Percentiles rank a stretch among this genome's conserved stretches.
Conservation (phyloP, 2,888 invertebrate genomes). For the Drosophila ezoana region DNA sequence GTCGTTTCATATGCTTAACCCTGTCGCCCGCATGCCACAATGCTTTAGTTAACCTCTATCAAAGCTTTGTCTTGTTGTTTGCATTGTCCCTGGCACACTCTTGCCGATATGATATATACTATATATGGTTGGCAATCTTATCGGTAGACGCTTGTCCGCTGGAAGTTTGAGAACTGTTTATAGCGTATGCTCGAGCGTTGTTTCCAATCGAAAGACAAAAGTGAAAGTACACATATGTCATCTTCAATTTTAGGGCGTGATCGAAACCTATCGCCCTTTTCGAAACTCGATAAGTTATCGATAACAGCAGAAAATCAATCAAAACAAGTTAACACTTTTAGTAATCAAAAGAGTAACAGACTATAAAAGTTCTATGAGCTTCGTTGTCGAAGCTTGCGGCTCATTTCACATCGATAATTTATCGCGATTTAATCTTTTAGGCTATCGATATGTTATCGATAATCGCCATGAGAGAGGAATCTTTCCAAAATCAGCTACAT, state of each 20-base stretch:
- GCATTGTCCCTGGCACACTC: conserved; percentile 26
- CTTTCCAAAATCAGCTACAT: too few relatives aligned
- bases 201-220: not conserved
- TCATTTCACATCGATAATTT: not conserved
- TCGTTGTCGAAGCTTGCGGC: too few relatives aligned
- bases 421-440: too few relatives aligned
- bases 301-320: not conserved
- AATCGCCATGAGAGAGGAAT: too few relatives aligned
- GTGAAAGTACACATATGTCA: not conserved
- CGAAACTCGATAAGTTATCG: conserved; percentile 1
- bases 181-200: not conserved
- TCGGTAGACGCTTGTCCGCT: conserved; percentile 12
- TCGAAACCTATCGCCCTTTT: too few relatives aligned
- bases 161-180: conserved; percentile 18
- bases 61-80: conserved; percentile 7
- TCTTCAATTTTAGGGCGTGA: too few relatives aligned
- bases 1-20: conserved; percentile 12
- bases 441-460: too few relatives aligned
- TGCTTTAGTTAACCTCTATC: conserved; percentile 4
- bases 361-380: too few relatives aligned
- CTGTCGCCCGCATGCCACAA: conserved; percentile 18
- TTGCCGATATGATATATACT: conserved; percentile 9
- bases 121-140: conserved; percentile 22
- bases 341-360: too few relatives aligned
- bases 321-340: too few relatives aligned